Evolutionary conservation across 1,140 invertebrate genomes (phyloP).

Genomic region (Melanaphis sacchari): DNA sequence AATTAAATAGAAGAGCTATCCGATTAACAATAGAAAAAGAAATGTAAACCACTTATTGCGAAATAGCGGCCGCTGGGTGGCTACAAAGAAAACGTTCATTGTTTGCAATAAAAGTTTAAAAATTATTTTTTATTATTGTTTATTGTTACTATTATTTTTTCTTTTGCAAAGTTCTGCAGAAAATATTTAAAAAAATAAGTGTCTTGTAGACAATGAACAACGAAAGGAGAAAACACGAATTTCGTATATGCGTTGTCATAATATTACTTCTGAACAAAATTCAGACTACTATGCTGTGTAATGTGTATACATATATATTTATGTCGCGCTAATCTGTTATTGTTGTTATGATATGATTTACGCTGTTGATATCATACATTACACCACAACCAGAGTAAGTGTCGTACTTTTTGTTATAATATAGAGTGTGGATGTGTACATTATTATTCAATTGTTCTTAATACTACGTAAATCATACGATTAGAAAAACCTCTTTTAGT

Average conservation of each 20-base stretch:
- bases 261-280: not conserved
- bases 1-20: conserved; percentile 3
- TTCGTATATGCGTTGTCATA: not conserved
- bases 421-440: not conserved
- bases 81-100: not conserved
- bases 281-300: not conserved
- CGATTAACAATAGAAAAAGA: conserved; percentile 4
- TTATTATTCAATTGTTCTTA: not conserved
- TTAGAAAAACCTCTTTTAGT: not conserved
- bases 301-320: not conserved
- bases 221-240: not conserved
- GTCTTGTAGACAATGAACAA: not conserved
- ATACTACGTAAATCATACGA: no score
- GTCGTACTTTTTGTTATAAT: no score
- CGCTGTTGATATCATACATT: not conserved
- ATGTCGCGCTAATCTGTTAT: not conserved
- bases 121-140: not conserved
- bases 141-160: not conserved
- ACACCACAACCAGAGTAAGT: no score
- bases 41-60: conserved; percentile 6
- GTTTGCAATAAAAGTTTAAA: conserved; percentile 17
- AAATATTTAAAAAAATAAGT: not conserved
- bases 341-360: not conserved
- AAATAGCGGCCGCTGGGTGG: not conserved
- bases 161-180: not conserved